Evolutionary conservation across 2,797 vertebrate species (phyloP).

Genomic region (Arnoldichthys spilopterus): DNA sequence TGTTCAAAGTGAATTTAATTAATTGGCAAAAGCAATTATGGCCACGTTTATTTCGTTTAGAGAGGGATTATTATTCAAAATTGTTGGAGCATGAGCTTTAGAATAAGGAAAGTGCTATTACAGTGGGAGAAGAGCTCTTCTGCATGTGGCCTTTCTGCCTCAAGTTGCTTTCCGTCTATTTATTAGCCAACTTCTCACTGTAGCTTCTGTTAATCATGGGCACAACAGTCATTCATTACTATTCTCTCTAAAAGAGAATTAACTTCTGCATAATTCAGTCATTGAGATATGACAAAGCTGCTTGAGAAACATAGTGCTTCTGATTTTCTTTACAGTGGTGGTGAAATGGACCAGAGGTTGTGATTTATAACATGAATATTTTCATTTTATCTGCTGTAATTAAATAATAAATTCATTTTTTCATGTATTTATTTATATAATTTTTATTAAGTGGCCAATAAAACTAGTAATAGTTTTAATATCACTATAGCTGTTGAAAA

Average conservation of each 20-base stretch:
- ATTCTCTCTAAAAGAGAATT: neutral
- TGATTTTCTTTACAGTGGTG: too few species aligned
- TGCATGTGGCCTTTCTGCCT: constrained; percentile 13
- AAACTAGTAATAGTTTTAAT: too few species aligned
- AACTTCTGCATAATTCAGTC: neutral
- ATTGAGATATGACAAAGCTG: neutral
- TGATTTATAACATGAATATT: too few species aligned
- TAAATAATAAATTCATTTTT: too few species aligned
- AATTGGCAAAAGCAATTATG: constrained; percentile 69
- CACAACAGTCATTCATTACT: constrained; percentile 13
- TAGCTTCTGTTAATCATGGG: constrained; percentile 2
- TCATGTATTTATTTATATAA: too few species aligned
- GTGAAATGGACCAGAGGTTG: too few species aligned
- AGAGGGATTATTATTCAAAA: constrained; percentile 65
- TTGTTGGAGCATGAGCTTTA: constrained; percentile 61
- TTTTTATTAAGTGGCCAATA: too few species aligned
- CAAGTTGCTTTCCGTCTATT: constrained; percentile 23
- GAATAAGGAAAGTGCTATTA: constrained; percentile 29
- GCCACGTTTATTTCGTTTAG: constrained; percentile 67
- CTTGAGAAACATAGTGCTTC: too few species aligned
- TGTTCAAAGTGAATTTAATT: constrained; percentile 51
- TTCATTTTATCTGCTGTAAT: too few species aligned
- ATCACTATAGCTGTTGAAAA: too few species aligned
- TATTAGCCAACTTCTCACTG: constrained; percentile 25
- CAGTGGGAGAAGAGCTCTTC: constrained; percentile 3